Conservation (phyloP, 1,140 invertebrate species). For the Teleopsis dalmanni region DNA sequence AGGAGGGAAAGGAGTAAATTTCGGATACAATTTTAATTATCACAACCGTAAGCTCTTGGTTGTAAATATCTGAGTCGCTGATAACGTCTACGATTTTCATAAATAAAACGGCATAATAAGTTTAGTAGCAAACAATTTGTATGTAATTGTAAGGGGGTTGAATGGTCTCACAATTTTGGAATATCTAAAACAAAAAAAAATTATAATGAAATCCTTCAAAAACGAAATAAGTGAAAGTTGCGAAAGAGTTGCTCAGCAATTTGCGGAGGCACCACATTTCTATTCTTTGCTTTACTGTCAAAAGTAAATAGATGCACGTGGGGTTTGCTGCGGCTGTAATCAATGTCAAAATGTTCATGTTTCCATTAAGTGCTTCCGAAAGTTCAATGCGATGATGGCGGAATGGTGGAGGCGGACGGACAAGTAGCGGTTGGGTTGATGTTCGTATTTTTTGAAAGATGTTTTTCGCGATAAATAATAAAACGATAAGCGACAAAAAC, state of each 20-base stretch:
- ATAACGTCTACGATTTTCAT: slow-evolving; percentile 42
- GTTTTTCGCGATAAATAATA: slow-evolving; percentile 7
- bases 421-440: background rate
- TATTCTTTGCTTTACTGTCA: too few relatives aligned
- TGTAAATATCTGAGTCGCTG: slow-evolving; percentile 40
- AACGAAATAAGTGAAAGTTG: slow-evolving; percentile 6
- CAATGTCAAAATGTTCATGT: slow-evolving; percentile 18
- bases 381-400: too few relatives aligned
- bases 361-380: slow-evolving; percentile 19
- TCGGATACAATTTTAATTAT: slow-evolving; percentile 46
- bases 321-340: slow-evolving; percentile 14
- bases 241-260: slow-evolving; percentile 4
- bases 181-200: background rate
- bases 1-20: slow-evolving; percentile 15
- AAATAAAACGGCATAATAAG: slow-evolving; percentile 40
- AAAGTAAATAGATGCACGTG: too few relatives aligned
- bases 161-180: too few relatives aligned
- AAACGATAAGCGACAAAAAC: slow-evolving; percentile 9
- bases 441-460: background rate
- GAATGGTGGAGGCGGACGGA: background rate
- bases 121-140: too few relatives aligned
- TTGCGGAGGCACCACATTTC: too few relatives aligned
- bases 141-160: too few relatives aligned
- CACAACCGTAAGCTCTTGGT: slow-evolving; percentile 45
- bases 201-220: background rate